Percentiles rank a stretch among this genome's conserved stretches.
phyloP scores from a whole-genome alignment of 2,888 invertebrate species.

The Coelogynopora nodosa region DNA sequence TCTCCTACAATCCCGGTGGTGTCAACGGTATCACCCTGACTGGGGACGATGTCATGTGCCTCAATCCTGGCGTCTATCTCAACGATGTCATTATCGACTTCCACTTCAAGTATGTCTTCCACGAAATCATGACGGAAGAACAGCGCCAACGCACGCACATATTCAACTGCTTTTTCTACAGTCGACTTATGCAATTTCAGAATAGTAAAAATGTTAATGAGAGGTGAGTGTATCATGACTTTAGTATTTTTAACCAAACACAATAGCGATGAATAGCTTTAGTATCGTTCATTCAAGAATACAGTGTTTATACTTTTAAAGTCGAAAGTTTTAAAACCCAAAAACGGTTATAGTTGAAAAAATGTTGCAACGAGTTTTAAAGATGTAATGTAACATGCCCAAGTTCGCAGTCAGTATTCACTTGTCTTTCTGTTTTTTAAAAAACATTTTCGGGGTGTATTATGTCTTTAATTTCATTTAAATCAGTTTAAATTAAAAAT shows the following conservation, averaged over 20 bases:
- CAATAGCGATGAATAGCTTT: neutral
- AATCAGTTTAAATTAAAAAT: too few relatives aligned
- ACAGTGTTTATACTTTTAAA: too few relatives aligned
- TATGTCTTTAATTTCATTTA: too few relatives aligned
- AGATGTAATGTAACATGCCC: too few relatives aligned
- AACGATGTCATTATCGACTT: constrained; percentile 97
- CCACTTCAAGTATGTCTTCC: constrained; percentile 70
- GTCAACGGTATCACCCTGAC: constrained; percentile 77
- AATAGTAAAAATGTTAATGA: neutral
- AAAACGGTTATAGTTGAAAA: too few relatives aligned
- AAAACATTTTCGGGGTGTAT: too few relatives aligned
- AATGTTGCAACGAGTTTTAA: too few relatives aligned
- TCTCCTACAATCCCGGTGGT: constrained; percentile 15
- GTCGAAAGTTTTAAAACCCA: too few relatives aligned
- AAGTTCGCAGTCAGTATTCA: too few relatives aligned
- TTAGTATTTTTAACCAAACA: neutral
- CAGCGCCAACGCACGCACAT: constrained; percentile 32
- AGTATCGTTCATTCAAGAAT: neutral
- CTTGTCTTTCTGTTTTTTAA: too few relatives aligned
- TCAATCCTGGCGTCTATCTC: constrained; percentile 85
- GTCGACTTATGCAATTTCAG: neutral
- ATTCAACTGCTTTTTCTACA: constrained; percentile 44
- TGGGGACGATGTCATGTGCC: constrained; percentile 85
- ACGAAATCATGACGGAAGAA: constrained; percentile 20
- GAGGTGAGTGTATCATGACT: neutral